A percentile compares a stretch with the other conserved stretches of the same genome.
These are phyloP conservation scores for Neocrepidodera transversa DNA, from an alignment of 2,888 invertebrate species.

Conservation along the genomic window DNA sequence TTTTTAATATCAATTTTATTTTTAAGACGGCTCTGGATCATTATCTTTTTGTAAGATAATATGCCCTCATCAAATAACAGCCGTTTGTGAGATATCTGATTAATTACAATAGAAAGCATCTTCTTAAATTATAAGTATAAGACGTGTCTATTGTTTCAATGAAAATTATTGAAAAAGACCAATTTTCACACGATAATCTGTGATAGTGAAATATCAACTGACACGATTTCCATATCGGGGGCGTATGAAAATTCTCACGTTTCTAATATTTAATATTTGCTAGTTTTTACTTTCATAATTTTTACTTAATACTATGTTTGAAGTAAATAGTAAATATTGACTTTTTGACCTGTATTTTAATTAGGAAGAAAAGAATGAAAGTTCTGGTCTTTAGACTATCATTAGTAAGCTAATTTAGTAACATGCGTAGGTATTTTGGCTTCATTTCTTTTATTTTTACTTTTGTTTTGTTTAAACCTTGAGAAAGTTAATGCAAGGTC, in stretches of 20 bases:
- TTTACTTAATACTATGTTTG: not conserved
- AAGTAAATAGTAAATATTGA: constrained; percentile 8
- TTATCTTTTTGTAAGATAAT: constrained; percentile 8
- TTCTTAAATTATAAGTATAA: constrained; percentile 9
- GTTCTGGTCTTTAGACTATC: not conserved
- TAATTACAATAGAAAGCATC: constrained; percentile 16
- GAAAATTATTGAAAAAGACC: constrained; percentile 27
- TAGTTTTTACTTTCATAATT: constrained; percentile 11
- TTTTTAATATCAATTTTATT: not conserved
- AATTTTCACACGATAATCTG: constrained; percentile 32
- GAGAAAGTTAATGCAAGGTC: no score
- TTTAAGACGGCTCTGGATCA: not conserved
- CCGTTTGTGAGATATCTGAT: constrained; percentile 11
- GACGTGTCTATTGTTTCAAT: constrained; percentile 25
- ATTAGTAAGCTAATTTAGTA: constrained; percentile 1
- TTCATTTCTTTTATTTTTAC: not conserved
- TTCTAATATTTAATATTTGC: constrained; percentile 16
- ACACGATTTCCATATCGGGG: constrained; percentile 27
- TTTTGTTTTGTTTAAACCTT: not conserved
- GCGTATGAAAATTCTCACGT: constrained; percentile 30
- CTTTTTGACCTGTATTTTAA: constrained; percentile 11
- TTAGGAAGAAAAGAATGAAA: constrained; percentile 2
- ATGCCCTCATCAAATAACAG: constrained; percentile 10
- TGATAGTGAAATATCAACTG: constrained; percentile 18
- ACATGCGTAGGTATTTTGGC: not conserved